Base-by-base conservation (phyloP, 2,888 invertebrate species). In the Drosophila pullipes region DNA sequence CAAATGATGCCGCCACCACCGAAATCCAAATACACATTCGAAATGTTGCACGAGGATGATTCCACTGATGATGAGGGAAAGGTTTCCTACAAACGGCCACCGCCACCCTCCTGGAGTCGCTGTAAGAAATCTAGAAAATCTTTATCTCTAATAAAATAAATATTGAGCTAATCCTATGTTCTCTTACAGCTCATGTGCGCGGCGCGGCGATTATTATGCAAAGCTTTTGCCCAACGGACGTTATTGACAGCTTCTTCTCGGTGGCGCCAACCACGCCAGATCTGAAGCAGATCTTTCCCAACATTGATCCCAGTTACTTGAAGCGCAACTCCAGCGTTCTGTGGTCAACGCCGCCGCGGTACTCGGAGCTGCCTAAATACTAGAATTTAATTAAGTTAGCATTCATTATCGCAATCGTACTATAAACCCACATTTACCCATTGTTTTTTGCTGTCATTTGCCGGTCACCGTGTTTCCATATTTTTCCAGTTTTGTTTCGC, bases 281-380 rank as follows among this genome's bases (percentile, higher is more conserved):
- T 94, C 94, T 97, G 72, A 93, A 94, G 66, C 94, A 95, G 74
- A 95, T 97, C 57, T 97, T 97, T 94, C 95, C 96, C 44, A 93
- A 94, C 73, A 96, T 96, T 77, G 96, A 96, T 92, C 94, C 95
- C 58, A 94, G 94, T 55, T 94, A 95, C 49, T 94, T 96, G 84
- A 95, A 96, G 92, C 94, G 97, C 50, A 96, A 96, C 47, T 97
- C 96, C 0, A 96, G 96, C 85, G 96, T 96, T 50, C 94, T 96
- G 63, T 97, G 97, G 97, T 95, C 95, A 79, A 96, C 96, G 13
- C 96, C 96, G 54, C 96, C 96, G 2, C 93, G 95, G 52, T 95
- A 95, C 90, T 95, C 95, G 4, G 94, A 95, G 87, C 93, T 95
- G 89, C 92, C 93, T 52, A 93, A 93, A 81, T 93, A 93, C 80